Evolutionary conservation across 2,113 vertebrate species (phyloP), one percentile per base, ranked within the genome.

Genomic region (Mormyrus iriodes): DNA sequence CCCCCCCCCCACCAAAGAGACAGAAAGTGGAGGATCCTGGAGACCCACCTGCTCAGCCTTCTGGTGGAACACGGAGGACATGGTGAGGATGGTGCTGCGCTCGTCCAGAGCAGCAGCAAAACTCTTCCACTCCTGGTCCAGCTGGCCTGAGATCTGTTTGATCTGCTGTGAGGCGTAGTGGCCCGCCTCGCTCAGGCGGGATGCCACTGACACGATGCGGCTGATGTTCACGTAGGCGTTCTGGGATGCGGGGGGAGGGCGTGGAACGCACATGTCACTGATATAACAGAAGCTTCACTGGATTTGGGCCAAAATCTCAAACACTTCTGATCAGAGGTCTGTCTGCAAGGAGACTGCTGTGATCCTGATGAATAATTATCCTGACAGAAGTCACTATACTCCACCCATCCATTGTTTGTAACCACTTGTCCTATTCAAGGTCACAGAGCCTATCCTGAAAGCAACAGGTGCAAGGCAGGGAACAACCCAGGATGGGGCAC

Each of bases 151-250:
- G 91, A 99, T 98, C 93, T 96, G 95, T 90, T 97, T 95, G 90
- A 99, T 98, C 88, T 98, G 97, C 93, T 98, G 97, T 0, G 97
- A 97, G 12, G 98, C 98, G 1, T 99, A 99, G 92, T 99, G 98
- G 27, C 98, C 97, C 0, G 97, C 97, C 91, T 99, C 98, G 0
- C 97, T 97, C 46, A 99, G 96, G 90, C 98, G 94, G 0, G 96
- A 96, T 0, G 98, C 98, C 92, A 99, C 98, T 0, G 98, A 98
- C 90, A 99, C 97, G 91, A 99, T 99, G 44, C 98, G 97, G 91
- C 99, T 98, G 94, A 99, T 99, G 90, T 99, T 99, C 93, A 99
- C 98, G 0, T 99, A 99, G 90, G 98, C 98, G 1, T 99, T 99
- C 98, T 99, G 94, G 89, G 90, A 91, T 90, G 89, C 87, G 31